These are phyloP conservation scores for Cynopterus brachyotis DNA, from an alignment of 2,113 vertebrate species.

Conservation along the genomic window DNA sequence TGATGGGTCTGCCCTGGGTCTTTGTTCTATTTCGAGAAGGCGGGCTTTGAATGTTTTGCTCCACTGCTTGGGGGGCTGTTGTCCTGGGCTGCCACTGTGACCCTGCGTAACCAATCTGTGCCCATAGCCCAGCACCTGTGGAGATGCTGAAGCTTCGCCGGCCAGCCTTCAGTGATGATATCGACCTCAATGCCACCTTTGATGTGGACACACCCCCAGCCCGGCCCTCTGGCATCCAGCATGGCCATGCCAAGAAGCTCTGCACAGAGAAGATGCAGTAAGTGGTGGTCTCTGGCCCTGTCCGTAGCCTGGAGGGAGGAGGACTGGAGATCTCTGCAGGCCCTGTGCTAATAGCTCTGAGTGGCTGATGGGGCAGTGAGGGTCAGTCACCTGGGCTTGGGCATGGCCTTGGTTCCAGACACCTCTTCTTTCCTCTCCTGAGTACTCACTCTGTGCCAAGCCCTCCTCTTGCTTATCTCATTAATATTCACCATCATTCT, in stretches of 20 bases:
- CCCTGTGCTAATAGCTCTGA: background rate
- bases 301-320: background rate
- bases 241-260: slow-evolving; percentile 87
- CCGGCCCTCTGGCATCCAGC: slow-evolving; percentile 72
- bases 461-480: background rate
- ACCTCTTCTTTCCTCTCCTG: background rate
- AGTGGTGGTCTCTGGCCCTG: slow-evolving; percentile 69
- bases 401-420: background rate
- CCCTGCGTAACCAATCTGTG: background rate
- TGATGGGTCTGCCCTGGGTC: background rate
- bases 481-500: background rate
- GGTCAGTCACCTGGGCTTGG: background rate
- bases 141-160: slow-evolving; percentile 88
- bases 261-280: slow-evolving; percentile 86
- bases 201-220: slow-evolving; percentile 90
- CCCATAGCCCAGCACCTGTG: slow-evolving; percentile 88
- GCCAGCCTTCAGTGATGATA: slow-evolving; percentile 83
- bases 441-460: background rate
- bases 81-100: background rate
- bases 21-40: background rate
- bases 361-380: background rate
- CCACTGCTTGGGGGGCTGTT: background rate
- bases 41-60: background rate
- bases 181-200: slow-evolving; percentile 90
- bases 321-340: background rate